Evolutionary conservation across 2,113 vertebrate genomes (phyloP).

Genomic region (Lophotis ruficrista): DNA sequence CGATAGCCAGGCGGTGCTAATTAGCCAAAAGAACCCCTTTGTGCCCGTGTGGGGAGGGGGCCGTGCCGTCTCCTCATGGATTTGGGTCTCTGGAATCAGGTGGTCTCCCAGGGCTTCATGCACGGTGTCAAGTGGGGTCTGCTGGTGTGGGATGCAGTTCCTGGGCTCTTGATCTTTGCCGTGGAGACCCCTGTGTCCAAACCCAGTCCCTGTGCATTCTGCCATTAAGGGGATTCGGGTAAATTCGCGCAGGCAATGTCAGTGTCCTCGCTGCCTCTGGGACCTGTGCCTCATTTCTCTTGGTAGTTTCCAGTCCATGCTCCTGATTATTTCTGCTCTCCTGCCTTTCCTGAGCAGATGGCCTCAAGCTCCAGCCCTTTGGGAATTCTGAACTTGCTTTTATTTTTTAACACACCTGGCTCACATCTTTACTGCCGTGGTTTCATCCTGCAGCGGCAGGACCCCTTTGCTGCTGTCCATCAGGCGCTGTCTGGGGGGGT

Average conservation of each 20-base stretch:
- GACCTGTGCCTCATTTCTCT: not conserved
- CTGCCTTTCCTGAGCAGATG: not conserved
- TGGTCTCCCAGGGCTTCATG: not conserved
- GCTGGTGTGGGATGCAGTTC: not conserved
- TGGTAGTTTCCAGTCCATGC: not conserved
- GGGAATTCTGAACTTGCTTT: not conserved
- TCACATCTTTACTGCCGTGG: not conserved
- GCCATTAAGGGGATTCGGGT: not conserved
- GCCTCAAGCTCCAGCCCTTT: not conserved
- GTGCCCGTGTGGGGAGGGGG: not conserved
- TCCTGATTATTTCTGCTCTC: not conserved
- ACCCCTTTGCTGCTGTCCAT: not conserved
- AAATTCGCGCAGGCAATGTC: not conserved
- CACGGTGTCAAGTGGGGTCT: not conserved
- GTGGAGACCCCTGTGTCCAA: rapidly evolving
- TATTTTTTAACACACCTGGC: not conserved
- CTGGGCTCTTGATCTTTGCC: not conserved
- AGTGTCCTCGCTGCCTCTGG: not conserved
- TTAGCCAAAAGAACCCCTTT: not conserved
- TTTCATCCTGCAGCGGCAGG: not conserved
- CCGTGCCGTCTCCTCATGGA: rapidly evolving
- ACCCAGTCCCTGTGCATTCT: rapidly evolving
- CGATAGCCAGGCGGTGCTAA: not conserved
- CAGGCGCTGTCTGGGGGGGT: not conserved
- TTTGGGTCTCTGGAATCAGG: not conserved